Conservation (phyloP, 1,140 invertebrate genomes). For the Acromyrmex echinatior region DNA sequence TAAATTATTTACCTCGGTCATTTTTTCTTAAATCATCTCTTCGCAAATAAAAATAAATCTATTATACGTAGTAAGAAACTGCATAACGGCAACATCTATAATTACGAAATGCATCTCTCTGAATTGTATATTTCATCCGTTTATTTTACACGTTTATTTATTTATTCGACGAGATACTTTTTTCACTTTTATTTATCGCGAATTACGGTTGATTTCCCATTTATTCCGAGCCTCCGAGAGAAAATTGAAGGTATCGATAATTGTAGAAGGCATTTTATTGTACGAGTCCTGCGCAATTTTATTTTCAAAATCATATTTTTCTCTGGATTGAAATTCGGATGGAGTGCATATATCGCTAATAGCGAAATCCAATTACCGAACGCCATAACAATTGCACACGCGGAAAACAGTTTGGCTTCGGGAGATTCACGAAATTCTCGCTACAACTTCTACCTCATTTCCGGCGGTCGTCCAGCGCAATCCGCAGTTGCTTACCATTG, state of each 20-base stretch:
- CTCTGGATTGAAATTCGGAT: not conserved
- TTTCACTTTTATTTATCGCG: constrained; percentile 9
- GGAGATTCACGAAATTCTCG: not conserved
- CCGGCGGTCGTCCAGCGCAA: not conserved
- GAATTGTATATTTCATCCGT: not conserved
- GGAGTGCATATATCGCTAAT: not conserved
- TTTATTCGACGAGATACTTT: not conserved
- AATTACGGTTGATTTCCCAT: not conserved
- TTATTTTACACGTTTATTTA: constrained; percentile 9
- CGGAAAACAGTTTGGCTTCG: constrained; percentile 19
- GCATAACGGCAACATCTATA: not conserved
- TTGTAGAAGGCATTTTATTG: not conserved
- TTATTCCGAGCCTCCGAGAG: not conserved
- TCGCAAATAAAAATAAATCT: not conserved
- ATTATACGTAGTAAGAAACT: not conserved
- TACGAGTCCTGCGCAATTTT: not conserved
- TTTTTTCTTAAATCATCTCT: not conserved
- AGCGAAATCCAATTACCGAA: constrained; percentile 39
- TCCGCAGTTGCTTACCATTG: not conserved
- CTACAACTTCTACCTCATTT: constrained; percentile 46
- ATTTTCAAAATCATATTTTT: constrained; percentile 16
- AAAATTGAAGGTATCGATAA: not conserved
- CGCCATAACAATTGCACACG: constrained; percentile 18
- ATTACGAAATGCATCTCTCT: constrained; percentile 1
- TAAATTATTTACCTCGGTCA: not conserved